phyloP scores from a whole-genome alignment of 1,140 invertebrate species.

The Pentalonia nigronervosa region DNA sequence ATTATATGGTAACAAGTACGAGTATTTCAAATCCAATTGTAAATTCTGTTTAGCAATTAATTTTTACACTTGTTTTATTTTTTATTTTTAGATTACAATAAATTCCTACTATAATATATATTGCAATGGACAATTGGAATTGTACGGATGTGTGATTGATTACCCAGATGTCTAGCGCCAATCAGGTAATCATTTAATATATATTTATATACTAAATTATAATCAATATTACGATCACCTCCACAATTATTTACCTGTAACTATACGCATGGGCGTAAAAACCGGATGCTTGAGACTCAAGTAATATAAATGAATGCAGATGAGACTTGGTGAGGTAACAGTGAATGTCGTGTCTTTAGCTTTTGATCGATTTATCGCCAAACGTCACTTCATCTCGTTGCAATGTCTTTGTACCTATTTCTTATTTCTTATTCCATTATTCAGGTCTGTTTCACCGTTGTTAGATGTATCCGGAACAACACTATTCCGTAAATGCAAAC shows the following conservation, averaged over 20 bases:
- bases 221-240: slow-evolving; percentile 53
- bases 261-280: slow-evolving; percentile 54
- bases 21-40: not conserved
- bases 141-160: slow-evolving; percentile 44
- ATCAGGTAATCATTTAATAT: slow-evolving; percentile 54
- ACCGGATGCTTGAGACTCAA: slow-evolving; percentile 43
- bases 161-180: slow-evolving; percentile 47
- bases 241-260: slow-evolving; percentile 43
- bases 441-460: slow-evolving; percentile 46
- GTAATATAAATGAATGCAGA: slow-evolving; percentile 46
- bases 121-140: slow-evolving; percentile 26
- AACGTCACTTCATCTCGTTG: slow-evolving; percentile 50
- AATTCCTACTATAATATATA: slow-evolving; percentile 28
- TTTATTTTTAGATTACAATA: slow-evolving; percentile 47
- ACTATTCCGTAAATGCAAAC: slow-evolving; percentile 46
- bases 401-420: slow-evolving; percentile 50
- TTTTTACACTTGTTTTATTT: slow-evolving; percentile 33
- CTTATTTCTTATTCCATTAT: slow-evolving; percentile 55
- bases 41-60: slow-evolving; percentile 41
- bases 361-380: slow-evolving; percentile 56
- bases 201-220: slow-evolving; percentile 45
- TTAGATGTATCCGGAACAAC: slow-evolving; percentile 47
- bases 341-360: slow-evolving; percentile 54
- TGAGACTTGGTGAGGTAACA: slow-evolving; percentile 41
- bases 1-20: not conserved